Conservation (phyloP, 2,888 invertebrate genomes). For the Epinotia bilunana region DNA sequence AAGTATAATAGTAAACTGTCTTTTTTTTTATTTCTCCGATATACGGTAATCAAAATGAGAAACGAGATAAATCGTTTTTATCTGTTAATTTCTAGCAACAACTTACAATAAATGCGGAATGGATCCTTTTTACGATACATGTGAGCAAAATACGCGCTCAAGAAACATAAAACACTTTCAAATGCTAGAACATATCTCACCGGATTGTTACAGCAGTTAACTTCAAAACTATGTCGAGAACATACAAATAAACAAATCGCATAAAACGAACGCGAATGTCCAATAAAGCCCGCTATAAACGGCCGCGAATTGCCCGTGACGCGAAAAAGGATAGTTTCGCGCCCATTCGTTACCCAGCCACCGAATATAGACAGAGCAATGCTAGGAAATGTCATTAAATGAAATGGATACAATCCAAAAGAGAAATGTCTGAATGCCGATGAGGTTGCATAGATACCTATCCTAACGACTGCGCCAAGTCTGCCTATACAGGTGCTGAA, state of each 20-base stretch:
- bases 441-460: too few species aligned
- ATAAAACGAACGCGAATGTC: conserved; percentile 42
- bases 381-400: conserved; percentile 19
- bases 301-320: conserved; percentile 43
- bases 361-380: conserved; percentile 14
- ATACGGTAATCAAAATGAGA: too few species aligned
- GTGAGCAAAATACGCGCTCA: not conserved
- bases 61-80: too few species aligned
- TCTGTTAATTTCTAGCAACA: too few species aligned
- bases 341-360: conserved; percentile 22
- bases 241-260: conserved; percentile 42
- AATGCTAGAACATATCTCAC: conserved; percentile 14
- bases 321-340: conserved; percentile 37
- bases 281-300: conserved; percentile 40
- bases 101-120: too few species aligned
- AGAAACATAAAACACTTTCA: conserved; percentile 12
- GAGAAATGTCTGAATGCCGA: not conserved
- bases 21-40: too few species aligned
- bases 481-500: too few species aligned
- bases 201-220: conserved; percentile 31
- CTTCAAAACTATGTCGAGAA: conserved; percentile 32
- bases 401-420: not conserved
- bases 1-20: too few species aligned
- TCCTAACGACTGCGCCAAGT: not conserved
- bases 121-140: too few species aligned